These are phyloP conservation scores for Antheraea mylitta DNA, from an alignment of 1,140 invertebrate genomes.

Conservation along the genomic window DNA sequence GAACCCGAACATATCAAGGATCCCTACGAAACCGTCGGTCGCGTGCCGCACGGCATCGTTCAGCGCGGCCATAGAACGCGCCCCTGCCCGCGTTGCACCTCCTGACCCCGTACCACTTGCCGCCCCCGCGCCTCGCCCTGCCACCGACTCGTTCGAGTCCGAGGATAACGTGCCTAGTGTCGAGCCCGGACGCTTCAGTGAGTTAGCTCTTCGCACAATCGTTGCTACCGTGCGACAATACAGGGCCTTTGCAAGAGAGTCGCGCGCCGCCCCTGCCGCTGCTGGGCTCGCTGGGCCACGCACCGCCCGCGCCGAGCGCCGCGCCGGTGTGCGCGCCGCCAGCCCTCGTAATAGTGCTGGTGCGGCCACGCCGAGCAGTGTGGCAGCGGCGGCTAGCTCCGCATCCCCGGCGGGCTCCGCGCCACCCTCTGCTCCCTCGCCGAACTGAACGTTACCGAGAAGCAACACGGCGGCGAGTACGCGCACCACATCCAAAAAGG, in stretches of 20 bases:
- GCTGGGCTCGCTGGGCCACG: too few species aligned
- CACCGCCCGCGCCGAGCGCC: too few species aligned
- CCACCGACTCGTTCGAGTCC: conserved; percentile 94
- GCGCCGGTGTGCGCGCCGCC: too few species aligned
- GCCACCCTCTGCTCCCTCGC: conserved; percentile 80
- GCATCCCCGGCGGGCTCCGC: conserved; percentile 84
- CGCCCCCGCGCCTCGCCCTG: conserved; percentile 72
- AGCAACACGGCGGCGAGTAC: conserved; percentile 94
- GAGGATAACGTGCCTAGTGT: conserved; percentile 93
- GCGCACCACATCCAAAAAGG: conserved; percentile 94
- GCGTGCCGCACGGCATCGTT: conserved; percentile 95
- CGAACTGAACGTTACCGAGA: conserved; percentile 94
- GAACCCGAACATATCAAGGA: conserved; percentile 97
- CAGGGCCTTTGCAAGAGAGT: conserved; percentile 94
- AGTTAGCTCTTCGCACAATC: conserved; percentile 95
- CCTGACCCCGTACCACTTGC: conserved; percentile 57
- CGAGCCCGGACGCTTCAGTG: conserved; percentile 91
- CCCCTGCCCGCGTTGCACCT: conserved; percentile 81
- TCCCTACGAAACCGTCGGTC: conserved; percentile 97
- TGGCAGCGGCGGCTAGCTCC: conserved; percentile 91
- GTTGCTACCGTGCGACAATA: conserved; percentile 97
- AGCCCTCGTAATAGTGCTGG: conserved; percentile 94
- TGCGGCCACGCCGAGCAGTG: conserved; percentile 91
- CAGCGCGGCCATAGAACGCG: conserved; percentile 93
- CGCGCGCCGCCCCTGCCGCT: conserved; percentile 91